Percentiles rank a stretch among this genome's conserved stretches.
phyloP scores from a whole-genome alignment of 2,797 vertebrate genomes.

The Parauchenoglanis ngamensis region DNA sequence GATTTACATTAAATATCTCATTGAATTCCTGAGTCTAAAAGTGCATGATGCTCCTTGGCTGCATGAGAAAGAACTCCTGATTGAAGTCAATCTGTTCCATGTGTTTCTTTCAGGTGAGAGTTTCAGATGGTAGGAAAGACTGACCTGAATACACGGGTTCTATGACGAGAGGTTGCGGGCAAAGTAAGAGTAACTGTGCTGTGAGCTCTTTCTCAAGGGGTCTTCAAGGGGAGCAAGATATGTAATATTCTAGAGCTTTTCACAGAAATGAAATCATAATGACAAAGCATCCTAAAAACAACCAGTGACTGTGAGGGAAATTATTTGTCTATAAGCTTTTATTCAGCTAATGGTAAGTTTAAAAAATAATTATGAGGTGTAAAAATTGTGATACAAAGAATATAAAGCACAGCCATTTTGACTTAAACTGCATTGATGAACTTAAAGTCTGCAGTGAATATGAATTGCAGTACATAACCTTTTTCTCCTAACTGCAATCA shows the following conservation, averaged over 20 bases:
- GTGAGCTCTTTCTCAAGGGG: neutral
- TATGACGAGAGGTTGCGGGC: neutral
- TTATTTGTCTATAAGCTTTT: neutral
- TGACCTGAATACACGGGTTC: conserved; percentile 40
- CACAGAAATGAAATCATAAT: neutral
- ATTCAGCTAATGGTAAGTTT: neutral
- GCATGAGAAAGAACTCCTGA: conserved; percentile 43
- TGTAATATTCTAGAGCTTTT: neutral
- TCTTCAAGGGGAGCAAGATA: neutral
- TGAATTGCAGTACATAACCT: neutral
- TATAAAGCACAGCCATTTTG: neutral
- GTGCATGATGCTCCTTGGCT: conserved; percentile 43
- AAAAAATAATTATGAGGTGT: neutral
- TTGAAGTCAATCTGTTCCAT: conserved; percentile 57
- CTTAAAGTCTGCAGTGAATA: neutral
- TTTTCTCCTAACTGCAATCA: neutral
- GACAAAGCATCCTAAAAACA: neutral
- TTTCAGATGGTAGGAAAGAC: conserved; percentile 36
- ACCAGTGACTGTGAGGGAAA: neutral
- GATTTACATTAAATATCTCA: conserved; percentile 51
- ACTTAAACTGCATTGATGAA: neutral
- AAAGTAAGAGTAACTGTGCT: neutral
- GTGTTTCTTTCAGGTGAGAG: conserved; percentile 47
- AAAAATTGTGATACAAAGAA: neutral
- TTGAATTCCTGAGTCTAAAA: conserved; percentile 39